Conservation (phyloP, 2,113 vertebrate genomes). For the Agelaius phoeniceus region DNA sequence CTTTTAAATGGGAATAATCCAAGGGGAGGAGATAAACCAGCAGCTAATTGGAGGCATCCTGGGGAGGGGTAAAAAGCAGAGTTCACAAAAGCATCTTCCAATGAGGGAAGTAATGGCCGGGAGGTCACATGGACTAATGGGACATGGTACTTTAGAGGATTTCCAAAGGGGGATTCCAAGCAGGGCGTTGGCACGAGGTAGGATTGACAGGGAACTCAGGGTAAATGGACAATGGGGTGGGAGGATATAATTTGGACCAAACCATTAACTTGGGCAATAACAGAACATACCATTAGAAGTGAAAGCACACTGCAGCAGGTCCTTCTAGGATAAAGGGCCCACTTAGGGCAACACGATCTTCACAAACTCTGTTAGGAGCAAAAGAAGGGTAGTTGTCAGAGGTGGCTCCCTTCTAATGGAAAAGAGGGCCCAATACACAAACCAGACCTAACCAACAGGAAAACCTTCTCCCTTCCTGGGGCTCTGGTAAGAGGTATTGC, state of each 20-base stretch:
- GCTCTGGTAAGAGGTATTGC: background rate
- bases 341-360: background rate
- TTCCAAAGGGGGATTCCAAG: too few relatives aligned
- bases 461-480: background rate
- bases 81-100: too few relatives aligned
- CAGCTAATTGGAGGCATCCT: too few relatives aligned
- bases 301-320: background rate
- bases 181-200: too few relatives aligned
- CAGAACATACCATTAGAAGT: background rate
- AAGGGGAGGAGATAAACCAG: background rate
- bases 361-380: background rate
- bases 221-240: too few relatives aligned
- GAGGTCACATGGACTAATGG: too few relatives aligned
- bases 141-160: too few relatives aligned
- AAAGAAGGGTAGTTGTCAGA: background rate
- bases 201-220: too few relatives aligned
- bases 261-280: background rate
- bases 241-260: background rate
- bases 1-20: background rate
- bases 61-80: too few relatives aligned
- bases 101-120: too few relatives aligned
- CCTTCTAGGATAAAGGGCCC: background rate
- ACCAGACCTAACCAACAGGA: background rate
- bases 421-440: background rate
- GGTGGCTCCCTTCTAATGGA: background rate